Evolutionary conservation across 2,888 invertebrate genomes (phyloP).

Genomic region (Ommatoiulus sabulosus): DNA sequence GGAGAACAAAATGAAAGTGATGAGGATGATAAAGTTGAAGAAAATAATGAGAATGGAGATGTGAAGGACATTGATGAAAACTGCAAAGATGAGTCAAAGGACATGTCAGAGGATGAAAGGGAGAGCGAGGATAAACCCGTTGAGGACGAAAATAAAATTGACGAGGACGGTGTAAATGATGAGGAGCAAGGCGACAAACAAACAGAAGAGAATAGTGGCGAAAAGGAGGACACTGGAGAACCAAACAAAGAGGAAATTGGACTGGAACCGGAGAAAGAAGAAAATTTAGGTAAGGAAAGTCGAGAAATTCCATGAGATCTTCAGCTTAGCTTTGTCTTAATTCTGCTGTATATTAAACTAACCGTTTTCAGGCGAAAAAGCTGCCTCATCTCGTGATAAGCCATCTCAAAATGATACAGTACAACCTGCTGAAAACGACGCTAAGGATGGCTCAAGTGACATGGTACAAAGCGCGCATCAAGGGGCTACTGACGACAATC

Average conservation of each 20-base stretch:
- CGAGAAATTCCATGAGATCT: neutral
- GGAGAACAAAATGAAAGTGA: constrained; percentile 71
- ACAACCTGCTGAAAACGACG: constrained; percentile 50
- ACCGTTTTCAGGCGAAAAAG: constrained; percentile 58
- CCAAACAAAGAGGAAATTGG: constrained; percentile 69
- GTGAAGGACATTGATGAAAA: constrained; percentile 58
- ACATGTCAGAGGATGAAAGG: constrained; percentile 66
- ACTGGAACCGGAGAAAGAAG: constrained; percentile 58
- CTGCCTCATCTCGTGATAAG: constrained; percentile 61
- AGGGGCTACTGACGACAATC: constrained; percentile 57
- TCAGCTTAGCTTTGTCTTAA: neutral
- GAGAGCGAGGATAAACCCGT: constrained; percentile 65
- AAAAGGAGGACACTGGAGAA: constrained; percentile 70
- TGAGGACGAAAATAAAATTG: constrained; percentile 64
- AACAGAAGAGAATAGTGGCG: constrained; percentile 70
- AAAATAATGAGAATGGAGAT: constrained; percentile 60
- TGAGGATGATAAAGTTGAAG: constrained; percentile 67
- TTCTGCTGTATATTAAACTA: neutral
- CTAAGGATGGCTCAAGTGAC: constrained; percentile 17
- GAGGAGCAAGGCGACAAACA: constrained; percentile 64
- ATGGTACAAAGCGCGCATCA: constrained; percentile 58
- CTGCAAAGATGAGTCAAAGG: constrained; percentile 60
- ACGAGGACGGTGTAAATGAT: constrained; percentile 62
- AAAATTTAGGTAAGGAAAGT: constrained; percentile 7
- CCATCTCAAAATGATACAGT: constrained; percentile 60